Conservation (phyloP, 23 tunicate genomes). For the Halocynthia aurantium region DNA sequence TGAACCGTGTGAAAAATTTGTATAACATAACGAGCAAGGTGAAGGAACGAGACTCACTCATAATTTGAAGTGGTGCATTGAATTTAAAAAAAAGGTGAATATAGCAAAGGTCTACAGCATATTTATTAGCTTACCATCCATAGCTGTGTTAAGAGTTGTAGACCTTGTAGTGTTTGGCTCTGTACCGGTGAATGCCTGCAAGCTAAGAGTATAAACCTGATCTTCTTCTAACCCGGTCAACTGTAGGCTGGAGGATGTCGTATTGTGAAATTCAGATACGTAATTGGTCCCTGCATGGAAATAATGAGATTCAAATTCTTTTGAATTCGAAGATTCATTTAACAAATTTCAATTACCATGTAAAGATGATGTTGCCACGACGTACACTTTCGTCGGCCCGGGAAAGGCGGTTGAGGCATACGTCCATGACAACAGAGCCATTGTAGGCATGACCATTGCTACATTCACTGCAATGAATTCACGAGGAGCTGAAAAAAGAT, state of each 20-base stretch:
- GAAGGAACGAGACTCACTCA: too few species aligned
- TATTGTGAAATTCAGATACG: too few species aligned
- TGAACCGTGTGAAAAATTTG: too few species aligned
- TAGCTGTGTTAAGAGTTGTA: background rate
- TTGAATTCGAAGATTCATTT: too few species aligned
- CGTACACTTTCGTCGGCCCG: constrained; percentile 14
- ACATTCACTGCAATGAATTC: background rate
- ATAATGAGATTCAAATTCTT: too few species aligned
- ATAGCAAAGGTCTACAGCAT: background rate
- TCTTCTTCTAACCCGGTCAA: constrained; percentile 6
- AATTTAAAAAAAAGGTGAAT: too few species aligned
- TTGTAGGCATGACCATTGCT: background rate
- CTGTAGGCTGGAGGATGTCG: too few species aligned
- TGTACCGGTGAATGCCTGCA: constrained; percentile 15
- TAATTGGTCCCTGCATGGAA: too few species aligned
- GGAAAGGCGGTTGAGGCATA: background rate
- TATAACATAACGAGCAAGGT: too few species aligned
- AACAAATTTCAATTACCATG: background rate
- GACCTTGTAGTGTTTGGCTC: background rate
- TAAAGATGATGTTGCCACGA: background rate
- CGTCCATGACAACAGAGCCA: constrained; percentile 1
- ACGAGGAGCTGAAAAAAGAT: constrained; percentile 10
- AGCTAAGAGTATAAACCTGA: background rate
- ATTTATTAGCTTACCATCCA: background rate
- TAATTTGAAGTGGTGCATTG: too few species aligned